Evolutionary conservation across 1,140 invertebrate species (phyloP), one percentile per base, ranked within the genome.

Genomic region (Drosophila azteca): DNA sequence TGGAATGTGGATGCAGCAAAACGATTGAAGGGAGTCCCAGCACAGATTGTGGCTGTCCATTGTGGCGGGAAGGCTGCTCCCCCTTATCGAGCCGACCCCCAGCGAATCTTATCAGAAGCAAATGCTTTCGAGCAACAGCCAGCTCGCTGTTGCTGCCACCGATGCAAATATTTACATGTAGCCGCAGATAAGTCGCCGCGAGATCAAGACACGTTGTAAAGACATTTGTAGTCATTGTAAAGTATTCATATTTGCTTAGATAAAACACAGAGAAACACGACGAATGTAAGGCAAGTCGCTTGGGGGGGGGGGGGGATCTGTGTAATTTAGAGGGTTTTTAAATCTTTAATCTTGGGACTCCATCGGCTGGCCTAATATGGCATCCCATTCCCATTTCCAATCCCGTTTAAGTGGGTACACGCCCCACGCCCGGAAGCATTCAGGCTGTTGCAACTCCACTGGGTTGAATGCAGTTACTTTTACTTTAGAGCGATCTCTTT

Each of bases 121-220:
- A 39, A 39, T 11, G 35, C 35, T 35, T 35, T 35, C 31, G 31
- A 35, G 31, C 31, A 8, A 31, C 29, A 31, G 29, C 29, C n/a
- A 20, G 17, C 17, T 35, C 11, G 35, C 13, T 39, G 35, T 39
- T 13, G 35, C 35, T 39, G 75, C 53, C 59, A 77, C 61, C 11
- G 62, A 50, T 77, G 78, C 72, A 81, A 81, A 81, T 81, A 81
- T 81, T 81, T 81, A 81, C 78, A 77, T 77, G 78, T 20, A 35
- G 44, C 24, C 31, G 4, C 3, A 50, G 78, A 80, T 81, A 80
- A 81, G 54, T 17, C 51, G 69, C 66, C 51, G 69, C 66, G 64
- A 69, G 64, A 69, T 68, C 50, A 44, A 41, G 41, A 53, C 17
- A 29, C 26, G 43, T 31, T 67, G 46, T 45, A 24, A 51, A 67